Evolutionary conservation across 2,888 invertebrate species (phyloP).

Genomic region (Euplagia quadripunctaria): DNA sequence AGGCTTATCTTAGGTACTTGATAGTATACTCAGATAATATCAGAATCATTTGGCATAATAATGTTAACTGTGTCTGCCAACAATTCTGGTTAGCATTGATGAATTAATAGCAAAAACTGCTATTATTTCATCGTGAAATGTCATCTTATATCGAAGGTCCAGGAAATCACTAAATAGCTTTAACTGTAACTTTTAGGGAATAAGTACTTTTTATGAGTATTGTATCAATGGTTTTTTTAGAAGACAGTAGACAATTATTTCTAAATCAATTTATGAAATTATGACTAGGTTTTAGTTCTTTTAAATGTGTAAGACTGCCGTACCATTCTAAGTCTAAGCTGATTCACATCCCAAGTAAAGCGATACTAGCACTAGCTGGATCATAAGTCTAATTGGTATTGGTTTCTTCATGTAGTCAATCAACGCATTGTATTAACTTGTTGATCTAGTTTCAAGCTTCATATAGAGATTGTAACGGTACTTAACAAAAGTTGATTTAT

Average conservation of each 20-base stretch:
- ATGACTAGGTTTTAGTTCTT: background rate
- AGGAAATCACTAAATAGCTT: background rate
- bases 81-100: background rate
- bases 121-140: background rate
- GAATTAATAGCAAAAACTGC: no score
- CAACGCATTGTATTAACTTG: conserved; percentile 63
- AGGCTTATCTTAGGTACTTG: no score
- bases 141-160: background rate
- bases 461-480: conserved; percentile 64
- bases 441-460: conserved; percentile 74
- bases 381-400: conserved; percentile 63
- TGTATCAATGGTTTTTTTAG: background rate
- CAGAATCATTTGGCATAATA: background rate
- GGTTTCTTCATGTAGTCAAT: conserved; percentile 75
- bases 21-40: background rate
- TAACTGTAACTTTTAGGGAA: no score
- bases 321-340: background rate
- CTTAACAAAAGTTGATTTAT: conserved; percentile 54
- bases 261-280: background rate
- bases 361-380: background rate
- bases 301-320: background rate
- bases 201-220: background rate
- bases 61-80: no score
- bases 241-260: background rate
- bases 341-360: background rate